Conservation (phyloP, 2,888 invertebrate genomes). For the Xylocampa areola region DNA sequence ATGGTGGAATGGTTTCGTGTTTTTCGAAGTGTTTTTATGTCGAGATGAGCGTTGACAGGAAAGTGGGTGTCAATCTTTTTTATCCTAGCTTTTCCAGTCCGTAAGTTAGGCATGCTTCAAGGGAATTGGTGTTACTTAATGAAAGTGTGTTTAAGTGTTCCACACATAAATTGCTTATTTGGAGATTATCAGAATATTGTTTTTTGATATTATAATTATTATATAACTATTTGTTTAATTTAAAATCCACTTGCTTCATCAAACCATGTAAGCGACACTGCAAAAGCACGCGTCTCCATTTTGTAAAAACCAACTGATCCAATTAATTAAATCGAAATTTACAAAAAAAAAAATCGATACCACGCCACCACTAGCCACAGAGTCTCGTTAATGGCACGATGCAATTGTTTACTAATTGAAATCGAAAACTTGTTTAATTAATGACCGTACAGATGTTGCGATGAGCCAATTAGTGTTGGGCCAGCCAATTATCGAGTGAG, state of each 20-base stretch:
- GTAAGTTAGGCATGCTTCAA: too few relatives aligned
- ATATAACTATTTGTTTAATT: too few relatives aligned
- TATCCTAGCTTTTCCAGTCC: conserved; percentile 3
- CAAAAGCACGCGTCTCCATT: too few relatives aligned
- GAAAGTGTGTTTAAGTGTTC: too few relatives aligned
- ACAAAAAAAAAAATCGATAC: conserved; percentile 32
- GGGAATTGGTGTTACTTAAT: too few relatives aligned
- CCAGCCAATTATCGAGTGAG: conserved; percentile 63
- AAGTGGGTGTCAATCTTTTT: conserved; percentile 13
- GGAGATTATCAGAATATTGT: too few relatives aligned
- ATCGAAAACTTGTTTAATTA: conserved; percentile 82
- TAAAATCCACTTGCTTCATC: too few relatives aligned
- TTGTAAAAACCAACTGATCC: not conserved
- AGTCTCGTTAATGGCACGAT: conserved; percentile 51
- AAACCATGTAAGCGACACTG: too few relatives aligned
- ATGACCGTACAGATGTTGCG: conserved; percentile 63
- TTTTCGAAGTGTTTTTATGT: conserved; percentile 9
- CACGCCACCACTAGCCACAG: conserved; percentile 35
- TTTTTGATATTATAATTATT: too few relatives aligned
- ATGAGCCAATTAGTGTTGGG: conserved; percentile 73
- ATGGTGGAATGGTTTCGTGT: conserved; percentile 13
- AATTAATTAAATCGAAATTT: not conserved
- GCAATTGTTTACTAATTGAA: conserved; percentile 79
- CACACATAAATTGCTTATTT: too few relatives aligned
- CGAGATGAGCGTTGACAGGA: conserved; percentile 4